A percentile compares a stretch with the other conserved stretches of the same genome.
Conservation (phyloP, 2,113 vertebrate genomes). For the Petromus typicus region DNA sequence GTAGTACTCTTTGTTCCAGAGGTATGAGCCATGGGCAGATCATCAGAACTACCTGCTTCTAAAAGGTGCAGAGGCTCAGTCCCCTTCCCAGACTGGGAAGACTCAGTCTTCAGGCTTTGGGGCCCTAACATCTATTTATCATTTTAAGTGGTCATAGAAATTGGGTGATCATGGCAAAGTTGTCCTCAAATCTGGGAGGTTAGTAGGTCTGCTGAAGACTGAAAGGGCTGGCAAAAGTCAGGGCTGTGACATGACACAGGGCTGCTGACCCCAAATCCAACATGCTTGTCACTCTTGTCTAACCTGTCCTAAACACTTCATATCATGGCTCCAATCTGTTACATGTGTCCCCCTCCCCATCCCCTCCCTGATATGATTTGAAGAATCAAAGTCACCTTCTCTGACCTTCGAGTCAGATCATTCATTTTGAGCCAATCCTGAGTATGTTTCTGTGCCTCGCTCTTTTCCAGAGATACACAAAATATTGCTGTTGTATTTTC, state of each 20-base stretch:
- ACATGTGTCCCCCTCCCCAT: no score
- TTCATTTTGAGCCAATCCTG: not conserved
- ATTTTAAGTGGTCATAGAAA: not conserved
- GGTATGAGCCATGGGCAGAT: not conserved
- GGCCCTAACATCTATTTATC: not conserved
- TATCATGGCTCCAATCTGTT: not conserved
- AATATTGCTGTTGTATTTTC: not conserved
- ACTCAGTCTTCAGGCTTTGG: no score
- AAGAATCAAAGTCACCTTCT: not conserved
- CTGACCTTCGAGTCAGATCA: not conserved
- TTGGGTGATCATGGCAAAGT: not conserved
- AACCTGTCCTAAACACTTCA: not conserved
- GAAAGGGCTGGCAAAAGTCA: not conserved
- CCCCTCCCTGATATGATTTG: not conserved
- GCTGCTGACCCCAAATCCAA: not conserved
- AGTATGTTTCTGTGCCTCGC: not conserved
- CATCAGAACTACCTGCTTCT: not conserved
- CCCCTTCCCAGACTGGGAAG: not conserved
- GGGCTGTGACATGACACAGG: not conserved
- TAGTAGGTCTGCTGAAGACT: not conserved
- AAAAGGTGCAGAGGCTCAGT: no score
- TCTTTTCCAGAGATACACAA: not conserved
- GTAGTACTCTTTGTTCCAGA: not conserved
- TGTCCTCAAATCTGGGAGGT: not conserved
- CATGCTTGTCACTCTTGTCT: not conserved